Evolutionary conservation across 1,140 invertebrate species (phyloP).

Genomic region (Stenopsyche tienmushanensis): DNA sequence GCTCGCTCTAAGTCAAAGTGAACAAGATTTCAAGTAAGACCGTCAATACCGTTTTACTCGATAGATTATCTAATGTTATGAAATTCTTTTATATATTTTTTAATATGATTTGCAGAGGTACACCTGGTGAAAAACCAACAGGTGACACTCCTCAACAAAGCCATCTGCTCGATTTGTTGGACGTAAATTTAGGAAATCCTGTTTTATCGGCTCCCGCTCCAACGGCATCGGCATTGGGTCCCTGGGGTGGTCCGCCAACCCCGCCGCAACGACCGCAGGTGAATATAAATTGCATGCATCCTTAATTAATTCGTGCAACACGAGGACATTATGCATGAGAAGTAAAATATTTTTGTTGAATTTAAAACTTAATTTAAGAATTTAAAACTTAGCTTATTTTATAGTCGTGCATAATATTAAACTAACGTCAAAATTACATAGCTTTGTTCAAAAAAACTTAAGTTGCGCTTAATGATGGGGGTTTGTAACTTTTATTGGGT

Average conservation of each 20-base stretch:
- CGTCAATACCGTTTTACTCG: background rate
- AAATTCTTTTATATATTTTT: background rate
- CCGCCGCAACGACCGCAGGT: conserved; percentile 45
- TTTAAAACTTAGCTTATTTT: background rate
- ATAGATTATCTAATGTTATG: background rate
- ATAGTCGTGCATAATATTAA: too few species aligned
- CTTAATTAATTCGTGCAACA: background rate
- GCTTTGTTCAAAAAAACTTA: too few species aligned
- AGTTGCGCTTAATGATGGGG: too few species aligned
- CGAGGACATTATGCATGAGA: background rate
- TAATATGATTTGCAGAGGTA: conserved; percentile 38
- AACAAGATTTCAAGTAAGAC: conserved; percentile 81
- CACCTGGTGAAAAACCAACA: conserved; percentile 43
- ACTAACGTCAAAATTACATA: too few species aligned
- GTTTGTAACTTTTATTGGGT: too few species aligned
- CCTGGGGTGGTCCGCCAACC: conserved; percentile 69
- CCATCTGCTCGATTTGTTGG: conserved; percentile 79
- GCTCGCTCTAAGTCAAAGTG: conserved; percentile 89
- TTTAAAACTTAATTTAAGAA: background rate
- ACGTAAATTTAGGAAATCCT: conserved; percentile 71
- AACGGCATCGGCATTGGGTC: conserved; percentile 57
- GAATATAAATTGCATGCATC: too few species aligned
- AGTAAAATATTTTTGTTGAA: too few species aligned
- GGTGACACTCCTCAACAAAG: conserved; percentile 58
- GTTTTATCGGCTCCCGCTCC: conserved; percentile 52